A percentile compares a stretch with the other conserved stretches of the same genome.
Evolutionary conservation across 2,113 vertebrate genomes (phyloP).

Genomic region (Leuciscus idus): DNA sequence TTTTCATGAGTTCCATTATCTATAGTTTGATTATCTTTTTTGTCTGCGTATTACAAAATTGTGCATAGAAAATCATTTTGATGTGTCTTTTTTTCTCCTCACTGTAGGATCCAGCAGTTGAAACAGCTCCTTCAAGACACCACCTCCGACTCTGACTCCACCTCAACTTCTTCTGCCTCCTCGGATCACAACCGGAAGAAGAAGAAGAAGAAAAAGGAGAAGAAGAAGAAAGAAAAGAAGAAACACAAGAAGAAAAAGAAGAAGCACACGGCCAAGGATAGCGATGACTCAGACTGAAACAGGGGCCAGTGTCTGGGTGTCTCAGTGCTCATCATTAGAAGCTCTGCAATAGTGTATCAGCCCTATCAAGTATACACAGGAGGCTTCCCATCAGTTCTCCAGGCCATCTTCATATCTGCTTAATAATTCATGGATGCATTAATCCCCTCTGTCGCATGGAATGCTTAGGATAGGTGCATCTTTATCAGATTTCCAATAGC

Average conservation of each 20-base stretch:
- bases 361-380: conserved; percentile 18
- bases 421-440: conserved; percentile 62
- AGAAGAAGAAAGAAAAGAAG: conserved; percentile 66
- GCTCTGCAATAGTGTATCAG: conserved; percentile 13
- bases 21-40: background rate
- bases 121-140: conserved; percentile 91
- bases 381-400: conserved; percentile 25
- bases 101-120: conserved; percentile 88
- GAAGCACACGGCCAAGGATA: conserved; percentile 81
- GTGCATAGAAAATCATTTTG: background rate
- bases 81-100: conserved; percentile 8
- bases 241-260: conserved; percentile 83
- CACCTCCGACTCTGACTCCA: conserved; percentile 83
- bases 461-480: conserved; percentile 51
- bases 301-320: background rate
- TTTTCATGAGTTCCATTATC: background rate
- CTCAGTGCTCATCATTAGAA: background rate
- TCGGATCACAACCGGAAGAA: conserved; percentile 63
- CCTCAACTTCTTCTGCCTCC: conserved; percentile 77
- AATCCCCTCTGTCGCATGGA: conserved; percentile 39
- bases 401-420: conserved; percentile 45
- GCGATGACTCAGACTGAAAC: conserved; percentile 71
- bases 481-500: conserved; percentile 36
- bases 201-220: conserved; percentile 73
- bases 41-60: background rate